These are phyloP conservation scores for Pluvianellus socialis DNA, from an alignment of 2,113 vertebrate genomes.

Conservation along the genomic window DNA sequence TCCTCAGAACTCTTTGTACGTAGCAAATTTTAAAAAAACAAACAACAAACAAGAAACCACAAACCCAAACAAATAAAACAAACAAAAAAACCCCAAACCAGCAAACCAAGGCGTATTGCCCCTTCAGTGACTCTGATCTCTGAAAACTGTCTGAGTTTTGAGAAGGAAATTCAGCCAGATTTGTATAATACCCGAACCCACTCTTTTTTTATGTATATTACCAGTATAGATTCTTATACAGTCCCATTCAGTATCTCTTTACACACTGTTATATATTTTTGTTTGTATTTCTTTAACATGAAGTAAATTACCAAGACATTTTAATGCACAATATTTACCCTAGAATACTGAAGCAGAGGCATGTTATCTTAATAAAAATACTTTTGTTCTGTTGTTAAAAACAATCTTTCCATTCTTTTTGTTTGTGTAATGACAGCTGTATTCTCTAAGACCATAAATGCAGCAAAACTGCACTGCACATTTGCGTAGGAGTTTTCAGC, in stretches of 20 bases:
- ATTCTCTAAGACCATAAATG: background rate
- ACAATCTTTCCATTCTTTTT: background rate
- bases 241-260: background rate
- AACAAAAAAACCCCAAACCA: background rate
- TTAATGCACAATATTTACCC: background rate
- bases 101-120: background rate
- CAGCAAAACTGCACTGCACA: background rate
- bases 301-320: background rate
- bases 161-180: background rate
- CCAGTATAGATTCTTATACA: background rate
- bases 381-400: background rate
- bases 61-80: background rate
- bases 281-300: background rate
- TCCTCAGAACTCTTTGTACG: background rate
- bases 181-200: background rate
- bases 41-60: background rate
- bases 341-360: background rate
- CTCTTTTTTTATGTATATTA: background rate
- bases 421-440: background rate
- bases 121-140: background rate
- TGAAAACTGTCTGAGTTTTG: background rate
- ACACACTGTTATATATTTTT: background rate
- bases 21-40: background rate
- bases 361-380: background rate
- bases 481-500: background rate